Conservation (phyloP, 2,113 vertebrate genomes). For the Melozone crissalis region DNA sequence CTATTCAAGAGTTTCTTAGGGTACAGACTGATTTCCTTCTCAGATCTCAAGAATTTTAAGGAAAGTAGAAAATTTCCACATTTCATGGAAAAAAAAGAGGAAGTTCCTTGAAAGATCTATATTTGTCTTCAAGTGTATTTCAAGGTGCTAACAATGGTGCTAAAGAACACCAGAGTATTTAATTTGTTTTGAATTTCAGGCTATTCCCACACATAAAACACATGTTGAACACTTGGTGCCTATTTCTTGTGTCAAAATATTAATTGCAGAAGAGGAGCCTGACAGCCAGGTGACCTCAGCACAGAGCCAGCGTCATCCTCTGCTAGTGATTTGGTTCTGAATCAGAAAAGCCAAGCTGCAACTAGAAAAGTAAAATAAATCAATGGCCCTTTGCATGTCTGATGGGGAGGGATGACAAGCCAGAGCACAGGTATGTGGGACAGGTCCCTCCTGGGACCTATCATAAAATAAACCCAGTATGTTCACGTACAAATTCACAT, state of each 20-base stretch:
- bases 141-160: background rate
- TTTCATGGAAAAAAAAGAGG: background rate
- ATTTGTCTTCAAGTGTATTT: background rate
- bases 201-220: background rate
- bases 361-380: background rate
- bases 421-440: background rate
- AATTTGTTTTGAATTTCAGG: background rate
- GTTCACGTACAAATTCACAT: background rate
- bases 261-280: background rate
- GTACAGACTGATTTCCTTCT: background rate
- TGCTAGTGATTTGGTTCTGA: background rate
- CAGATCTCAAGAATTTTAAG: background rate
- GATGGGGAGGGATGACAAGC: background rate
- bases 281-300: background rate
- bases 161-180: background rate
- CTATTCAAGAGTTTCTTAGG: background rate
- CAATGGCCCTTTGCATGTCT: background rate
- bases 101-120: background rate
- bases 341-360: background rate
- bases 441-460: background rate
- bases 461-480: background rate
- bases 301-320: background rate
- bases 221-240: background rate
- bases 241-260: background rate
- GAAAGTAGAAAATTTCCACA: background rate